Conservation (phyloP, 1,140 invertebrate species). For the Bacillus rossius region DNA sequence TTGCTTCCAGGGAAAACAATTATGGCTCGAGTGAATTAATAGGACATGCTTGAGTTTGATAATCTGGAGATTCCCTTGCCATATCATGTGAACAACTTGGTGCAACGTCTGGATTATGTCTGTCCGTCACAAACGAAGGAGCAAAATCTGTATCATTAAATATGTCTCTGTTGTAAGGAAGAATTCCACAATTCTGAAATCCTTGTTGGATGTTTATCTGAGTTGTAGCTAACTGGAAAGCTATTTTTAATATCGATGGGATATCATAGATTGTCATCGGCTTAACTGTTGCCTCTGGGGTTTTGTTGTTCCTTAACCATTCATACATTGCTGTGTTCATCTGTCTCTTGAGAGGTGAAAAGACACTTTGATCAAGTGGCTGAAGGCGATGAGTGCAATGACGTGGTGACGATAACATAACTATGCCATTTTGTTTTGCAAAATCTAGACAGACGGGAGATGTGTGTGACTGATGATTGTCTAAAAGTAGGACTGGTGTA, state of each 20-base stretch:
- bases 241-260: constrained; percentile 24
- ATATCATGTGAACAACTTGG: not conserved
- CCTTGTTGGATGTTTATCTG: constrained; percentile 32
- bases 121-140: constrained; percentile 34
- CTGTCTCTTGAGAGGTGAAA: constrained; percentile 23
- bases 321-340: constrained; percentile 21
- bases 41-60: not conserved
- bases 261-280: constrained; percentile 34
- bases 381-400: constrained; percentile 34
- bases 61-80: not conserved
- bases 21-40: not conserved
- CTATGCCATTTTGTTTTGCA: constrained; percentile 12
- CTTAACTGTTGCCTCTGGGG: constrained; percentile 21
- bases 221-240: constrained; percentile 29
- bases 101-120: constrained; percentile 14
- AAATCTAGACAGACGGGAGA: constrained; percentile 6
- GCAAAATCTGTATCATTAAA: constrained; percentile 37
- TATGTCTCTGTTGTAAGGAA: constrained; percentile 33
- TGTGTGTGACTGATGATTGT: constrained; percentile 23
- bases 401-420: constrained; percentile 17
- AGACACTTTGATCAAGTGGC: constrained; percentile 32
- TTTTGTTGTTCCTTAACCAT: constrained; percentile 23
- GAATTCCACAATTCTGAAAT: constrained; percentile 31
- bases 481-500: constrained; percentile 24
- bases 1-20: constrained; percentile 6